Percentiles rank a stretch among this genome's conserved stretches.
Evolutionary conservation across 2,113 vertebrate species (phyloP).

Genomic region (Bubo bubo): DNA sequence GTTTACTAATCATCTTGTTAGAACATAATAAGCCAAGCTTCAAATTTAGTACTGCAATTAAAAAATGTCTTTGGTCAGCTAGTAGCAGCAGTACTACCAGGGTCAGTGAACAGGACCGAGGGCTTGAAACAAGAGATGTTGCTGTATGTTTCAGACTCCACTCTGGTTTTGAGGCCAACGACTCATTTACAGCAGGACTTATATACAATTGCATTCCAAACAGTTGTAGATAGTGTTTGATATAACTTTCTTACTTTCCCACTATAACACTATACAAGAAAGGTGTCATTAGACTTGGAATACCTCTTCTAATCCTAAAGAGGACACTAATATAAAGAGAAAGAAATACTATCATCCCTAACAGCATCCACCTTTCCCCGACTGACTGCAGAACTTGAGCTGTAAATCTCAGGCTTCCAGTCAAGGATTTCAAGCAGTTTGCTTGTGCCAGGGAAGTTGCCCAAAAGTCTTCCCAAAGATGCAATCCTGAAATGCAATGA

Average conservation of each 20-base stretch:
- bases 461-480: background rate
- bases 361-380: background rate
- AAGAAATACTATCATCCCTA: background rate
- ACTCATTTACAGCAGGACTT: background rate
- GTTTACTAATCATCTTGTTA: background rate
- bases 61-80: background rate
- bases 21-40: background rate
- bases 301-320: background rate
- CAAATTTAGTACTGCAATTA: background rate
- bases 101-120: background rate
- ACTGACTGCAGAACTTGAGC: background rate
- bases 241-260: background rate
- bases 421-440: background rate
- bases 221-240: background rate
- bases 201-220: background rate
- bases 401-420: background rate
- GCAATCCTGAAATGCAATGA: background rate
- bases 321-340: background rate
- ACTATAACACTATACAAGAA: background rate
- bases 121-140: background rate
- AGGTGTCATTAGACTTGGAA: background rate
- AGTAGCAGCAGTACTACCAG: background rate
- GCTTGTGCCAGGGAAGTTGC: background rate
- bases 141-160: background rate
- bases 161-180: background rate